Base-by-base conservation (phyloP, 2,888 invertebrate species). In the Tortrix viridana region DNA sequence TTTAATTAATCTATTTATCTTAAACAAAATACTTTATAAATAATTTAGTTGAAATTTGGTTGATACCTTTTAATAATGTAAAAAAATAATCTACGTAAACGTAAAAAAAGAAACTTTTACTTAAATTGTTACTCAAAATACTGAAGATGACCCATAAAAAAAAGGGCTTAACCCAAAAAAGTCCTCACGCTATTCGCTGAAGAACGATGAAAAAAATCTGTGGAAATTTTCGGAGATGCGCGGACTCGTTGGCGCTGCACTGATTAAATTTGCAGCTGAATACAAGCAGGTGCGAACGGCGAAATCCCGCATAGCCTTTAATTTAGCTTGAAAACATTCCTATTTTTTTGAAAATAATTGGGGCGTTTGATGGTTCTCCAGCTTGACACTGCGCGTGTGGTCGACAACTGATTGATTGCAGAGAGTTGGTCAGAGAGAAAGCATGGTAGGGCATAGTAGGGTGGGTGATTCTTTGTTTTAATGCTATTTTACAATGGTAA, bases 201-300 rank as follows among this genome's bases (percentile, higher is more conserved):
- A 41, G 53, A 60, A 54, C 54, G 41, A 60, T 54, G 47, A 47
- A 48, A 48, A 54, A 56, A 60, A 55, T 41, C n/a, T 18, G 56
- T 52, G 52, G 19, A 47, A n/a, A 16, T 18, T 43, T 23, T 23
- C 60, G 43, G 61, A 61, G 49, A 55, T 56, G 55, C 44, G 43
- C 32, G 44, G 37, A 4, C 41, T 18, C 44, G n/a, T 37, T 32
- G 12, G n/a, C 32, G 53, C 38, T 60, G 57, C 65, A 49, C 60
- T 68, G 65, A 67, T 69, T 65, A 67, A 69, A 67, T 65, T 65
- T 69, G 64, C 69, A 69, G 56, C 55, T 41, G 65, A 59, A 68
- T 63, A 55, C 65, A 58, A 52, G 60, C 46, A 52, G 54, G 65
- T 22, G 55, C 55, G 38, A 50, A 56, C 49, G 43, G 14, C 7